Evolutionary conservation across 2,888 invertebrate species (phyloP), one percentile per base, ranked within the genome.

Genomic region (Merodon equestris): DNA sequence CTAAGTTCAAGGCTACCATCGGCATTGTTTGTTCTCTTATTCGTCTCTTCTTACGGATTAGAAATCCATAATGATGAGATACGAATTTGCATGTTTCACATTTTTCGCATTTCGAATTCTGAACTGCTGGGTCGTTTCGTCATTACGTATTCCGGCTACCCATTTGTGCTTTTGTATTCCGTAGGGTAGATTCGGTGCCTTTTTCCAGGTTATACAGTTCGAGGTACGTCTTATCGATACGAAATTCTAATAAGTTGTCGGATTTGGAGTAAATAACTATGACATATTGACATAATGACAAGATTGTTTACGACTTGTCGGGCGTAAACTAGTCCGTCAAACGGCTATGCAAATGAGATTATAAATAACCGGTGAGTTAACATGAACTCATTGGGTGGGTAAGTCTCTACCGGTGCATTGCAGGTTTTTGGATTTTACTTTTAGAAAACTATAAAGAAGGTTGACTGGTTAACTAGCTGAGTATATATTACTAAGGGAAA

Each of bases 1-100:
- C 60, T 40, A 77, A 77, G 76, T 77, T 77, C 76, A 77, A 77
- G 76, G 76, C 76, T 77, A 66, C 42, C 34, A 53, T 45, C 12
- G 47, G 60, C 18, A 10, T 1, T 19, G 36, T 47, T 27, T 27
- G 38, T 56, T 47, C 61, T 57, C 38, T 63, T 19, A 36, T 18
- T 42, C 9, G 3, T 42, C 12, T 14, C 54, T 13, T 19, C 56
- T 19, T 44, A 19, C 38, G 60, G 61, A 72, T 72, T 77, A 72
- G 72, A 72, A 57, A 76, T 76, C 72, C 66, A 76, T 76, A 76
- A 60, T 45, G 40, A 48, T 27, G 51, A 51, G 34, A 54, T n/a
- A n/a, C n/a, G 40, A 51, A 76, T 77, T 72, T 72, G 66, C 66
- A 77, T 77, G 72, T 77, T 72, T 48, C 13, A 64, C 47, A 53